phyloP scores from a whole-genome alignment of 2,888 invertebrate species.

The Pristionchus japonicus region DNA sequence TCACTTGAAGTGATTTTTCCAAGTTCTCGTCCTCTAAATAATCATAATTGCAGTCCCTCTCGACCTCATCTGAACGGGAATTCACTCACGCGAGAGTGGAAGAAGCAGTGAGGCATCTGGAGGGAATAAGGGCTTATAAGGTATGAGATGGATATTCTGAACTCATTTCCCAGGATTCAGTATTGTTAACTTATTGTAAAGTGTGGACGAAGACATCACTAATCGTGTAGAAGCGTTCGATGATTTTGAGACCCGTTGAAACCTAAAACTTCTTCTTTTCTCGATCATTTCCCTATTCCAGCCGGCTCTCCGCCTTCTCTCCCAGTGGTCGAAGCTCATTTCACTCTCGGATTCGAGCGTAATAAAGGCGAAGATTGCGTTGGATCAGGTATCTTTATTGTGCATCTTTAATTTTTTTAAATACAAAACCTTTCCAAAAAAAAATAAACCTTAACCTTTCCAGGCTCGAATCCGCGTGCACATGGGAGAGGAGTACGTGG shows the following conservation, averaged over 20 bases:
- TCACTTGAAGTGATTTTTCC: too few relatives aligned
- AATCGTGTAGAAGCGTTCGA: background rate
- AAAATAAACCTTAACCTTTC: background rate
- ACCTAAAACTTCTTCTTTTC: too few relatives aligned
- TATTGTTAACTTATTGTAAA: background rate
- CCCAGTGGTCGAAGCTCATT: background rate
- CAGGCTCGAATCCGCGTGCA: constrained; percentile 33
- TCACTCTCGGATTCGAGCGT: background rate
- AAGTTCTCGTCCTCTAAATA: too few relatives aligned
- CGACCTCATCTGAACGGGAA: background rate
- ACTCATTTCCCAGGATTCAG: too few relatives aligned
- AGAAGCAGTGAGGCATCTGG: constrained; percentile 1
- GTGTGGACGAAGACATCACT: background rate
- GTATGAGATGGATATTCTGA: background rate
- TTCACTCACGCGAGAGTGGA: background rate
- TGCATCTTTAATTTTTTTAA: too few relatives aligned
- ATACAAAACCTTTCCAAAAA: background rate
- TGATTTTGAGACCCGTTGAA: background rate
- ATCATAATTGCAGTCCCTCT: background rate
- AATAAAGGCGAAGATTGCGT: background rate
- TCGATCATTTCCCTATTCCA: too few relatives aligned
- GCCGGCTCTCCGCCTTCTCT: constrained; percentile 36
- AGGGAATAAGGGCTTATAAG: constrained; percentile 14
- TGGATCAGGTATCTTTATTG: constrained; percentile 36
- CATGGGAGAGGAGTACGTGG: constrained; percentile 33